Base-by-base conservation (phyloP, 1,140 invertebrate genomes). In the Drosophila miranda region DNA sequence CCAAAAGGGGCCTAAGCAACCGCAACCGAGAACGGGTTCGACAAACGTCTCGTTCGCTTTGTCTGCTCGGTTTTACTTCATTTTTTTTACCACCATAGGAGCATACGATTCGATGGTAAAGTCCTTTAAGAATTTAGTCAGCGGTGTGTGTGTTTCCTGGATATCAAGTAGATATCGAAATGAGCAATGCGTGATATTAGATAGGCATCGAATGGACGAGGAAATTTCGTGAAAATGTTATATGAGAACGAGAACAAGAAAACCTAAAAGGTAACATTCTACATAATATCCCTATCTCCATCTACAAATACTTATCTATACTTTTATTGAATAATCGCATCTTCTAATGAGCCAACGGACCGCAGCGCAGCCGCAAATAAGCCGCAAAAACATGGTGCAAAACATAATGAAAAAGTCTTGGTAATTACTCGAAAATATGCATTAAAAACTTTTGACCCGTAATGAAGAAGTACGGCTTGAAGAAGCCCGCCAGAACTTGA, bases 361-460 rank as follows among this genome's bases (percentile, higher is more conserved):
- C 41, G 11, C 59, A 53, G 28, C 41, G 8, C 60, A 53, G 28
- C 21, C 38, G 11, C 30, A 38, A 38, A 38, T 4, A 53, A 64
- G 14, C 21, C 30, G 21, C 60, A 66, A 67, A 46, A 67, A 46
- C 63, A 64, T 48, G 45, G 28, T 9, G 41, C 41, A 30, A 19
- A 14, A 23, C 66, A 34, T 70, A 70, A 70, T 59, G 66, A 48
- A 70, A 58, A 77, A 76, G 78, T 56, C 67, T 77, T 57, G 44
- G 54, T 77, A 81, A 74, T 73, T 77, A 82, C 49, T 74, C 49
- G 49, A 64, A 74, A 82, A 78, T 82, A 66, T 78, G 63, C 78
- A 82, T 82, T 71, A 82, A 83, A 82, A 82, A 56, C 66, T 82
- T 60, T 70, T 70, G 8, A 30, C 41, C 46, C 28, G 16, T 59